Percentiles rank a stretch among this genome's conserved stretches.
Evolutionary conservation across 1,140 invertebrate species (phyloP).

Genomic region (Conus betulinus): DNA sequence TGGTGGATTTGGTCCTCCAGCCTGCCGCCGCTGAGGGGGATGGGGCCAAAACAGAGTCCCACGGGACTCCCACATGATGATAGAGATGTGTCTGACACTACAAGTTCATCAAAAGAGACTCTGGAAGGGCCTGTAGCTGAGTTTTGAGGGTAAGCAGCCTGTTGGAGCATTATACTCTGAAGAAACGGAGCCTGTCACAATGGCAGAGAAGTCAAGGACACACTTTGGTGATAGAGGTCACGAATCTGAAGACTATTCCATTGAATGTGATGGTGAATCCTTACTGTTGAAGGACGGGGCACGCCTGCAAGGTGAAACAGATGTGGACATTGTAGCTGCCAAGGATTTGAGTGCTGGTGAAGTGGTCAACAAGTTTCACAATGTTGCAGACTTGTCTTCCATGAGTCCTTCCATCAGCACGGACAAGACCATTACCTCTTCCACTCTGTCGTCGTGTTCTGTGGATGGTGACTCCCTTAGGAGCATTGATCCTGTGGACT

Average conservation of each 20-base stretch:
- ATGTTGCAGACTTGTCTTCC: not conserved
- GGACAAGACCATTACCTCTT: not conserved
- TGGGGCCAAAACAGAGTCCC: not conserved
- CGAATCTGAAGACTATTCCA: not conserved
- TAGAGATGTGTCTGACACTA: not conserved
- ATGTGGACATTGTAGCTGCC: not conserved
- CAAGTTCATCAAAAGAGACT: not conserved
- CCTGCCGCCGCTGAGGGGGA: not conserved
- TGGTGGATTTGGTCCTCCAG: not conserved
- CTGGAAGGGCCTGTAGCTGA: not conserved
- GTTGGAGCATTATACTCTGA: not conserved
- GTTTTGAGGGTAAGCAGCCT: not conserved
- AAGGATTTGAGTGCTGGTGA: not conserved
- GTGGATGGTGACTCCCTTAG: not conserved
- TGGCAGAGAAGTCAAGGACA: not conserved
- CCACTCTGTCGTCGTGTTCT: not conserved
- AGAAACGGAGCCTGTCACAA: not conserved
- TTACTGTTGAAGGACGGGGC: constrained; percentile 13
- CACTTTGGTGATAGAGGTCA: not conserved
- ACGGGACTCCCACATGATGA: not conserved
- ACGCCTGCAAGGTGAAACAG: constrained; percentile 12
- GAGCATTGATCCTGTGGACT: not conserved
- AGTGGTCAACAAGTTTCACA: not conserved
- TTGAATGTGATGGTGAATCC: no score
- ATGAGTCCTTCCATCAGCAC: not conserved